phyloP scores from a whole-genome alignment of 2,888 invertebrate genomes.

The Amphiduros pacificus region DNA sequence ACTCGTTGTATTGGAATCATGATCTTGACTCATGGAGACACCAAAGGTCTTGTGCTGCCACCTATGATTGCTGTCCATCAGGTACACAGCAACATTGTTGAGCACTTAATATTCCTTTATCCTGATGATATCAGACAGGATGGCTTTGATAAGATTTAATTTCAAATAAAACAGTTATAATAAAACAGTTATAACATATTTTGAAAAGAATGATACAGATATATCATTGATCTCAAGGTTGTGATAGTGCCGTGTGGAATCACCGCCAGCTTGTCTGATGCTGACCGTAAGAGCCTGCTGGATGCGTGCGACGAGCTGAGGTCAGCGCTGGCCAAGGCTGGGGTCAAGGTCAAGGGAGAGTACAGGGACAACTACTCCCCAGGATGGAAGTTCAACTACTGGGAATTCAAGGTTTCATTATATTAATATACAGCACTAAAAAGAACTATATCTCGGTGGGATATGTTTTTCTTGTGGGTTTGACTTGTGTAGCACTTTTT shows the following conservation, averaged over 20 bases:
- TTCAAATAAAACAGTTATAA: too few species aligned
- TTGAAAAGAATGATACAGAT: too few species aligned
- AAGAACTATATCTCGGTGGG: too few species aligned
- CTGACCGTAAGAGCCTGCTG: slow-evolving; percentile 71
- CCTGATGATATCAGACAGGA: too few species aligned
- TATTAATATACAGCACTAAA: too few species aligned
- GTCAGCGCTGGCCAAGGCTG: slow-evolving; percentile 66
- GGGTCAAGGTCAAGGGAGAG: slow-evolving; percentile 81
- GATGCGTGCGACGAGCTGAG: slow-evolving; percentile 72
- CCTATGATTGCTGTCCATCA: slow-evolving; percentile 75
- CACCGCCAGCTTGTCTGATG: slow-evolving; percentile 76
- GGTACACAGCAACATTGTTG: too few species aligned
- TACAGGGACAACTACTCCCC: slow-evolving; percentile 94
- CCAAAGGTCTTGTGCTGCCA: slow-evolving; percentile 92
- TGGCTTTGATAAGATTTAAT: too few species aligned
- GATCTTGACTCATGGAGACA: slow-evolving; percentile 86
- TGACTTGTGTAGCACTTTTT: too few species aligned
- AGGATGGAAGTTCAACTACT: slow-evolving; percentile 99
- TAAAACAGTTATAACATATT: too few species aligned
- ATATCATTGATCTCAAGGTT: too few species aligned
- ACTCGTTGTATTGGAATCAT: slow-evolving; percentile 89
- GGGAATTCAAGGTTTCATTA: slow-evolving; percentile 84
- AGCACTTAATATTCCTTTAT: too few species aligned
- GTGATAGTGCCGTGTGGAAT: slow-evolving; percentile 96
- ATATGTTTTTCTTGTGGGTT: too few species aligned